phyloP scores from a whole-genome alignment of 2,888 invertebrate genomes.

The Chymomyza amoena region DNA sequence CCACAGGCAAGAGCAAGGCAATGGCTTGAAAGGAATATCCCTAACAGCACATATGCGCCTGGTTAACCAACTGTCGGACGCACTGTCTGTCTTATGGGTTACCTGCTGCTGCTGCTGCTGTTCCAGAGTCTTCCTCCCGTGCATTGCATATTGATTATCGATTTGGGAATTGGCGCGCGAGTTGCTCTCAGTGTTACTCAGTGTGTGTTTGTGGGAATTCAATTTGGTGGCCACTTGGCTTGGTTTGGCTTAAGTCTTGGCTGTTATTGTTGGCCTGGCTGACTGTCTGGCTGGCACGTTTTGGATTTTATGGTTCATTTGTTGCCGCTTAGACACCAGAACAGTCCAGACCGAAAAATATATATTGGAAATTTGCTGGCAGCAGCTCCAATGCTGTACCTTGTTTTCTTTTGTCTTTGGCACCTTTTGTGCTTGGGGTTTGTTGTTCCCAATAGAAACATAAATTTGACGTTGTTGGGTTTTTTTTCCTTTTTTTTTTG shows the following conservation, averaged over 20 bases:
- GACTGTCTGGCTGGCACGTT: constrained; percentile 59
- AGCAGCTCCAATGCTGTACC: not conserved
- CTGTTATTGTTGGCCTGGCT: constrained; percentile 16
- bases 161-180: constrained; percentile 75
- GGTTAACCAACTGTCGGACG: constrained; percentile 20
- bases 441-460: not conserved
- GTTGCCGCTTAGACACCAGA: constrained; percentile 51
- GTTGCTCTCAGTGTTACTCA: constrained; percentile 10
- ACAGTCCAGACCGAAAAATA: not conserved
- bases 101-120: not conserved
- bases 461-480: not conserved
- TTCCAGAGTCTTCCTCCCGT: not conserved
- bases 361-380: constrained; percentile 8
- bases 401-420: constrained; percentile 1
- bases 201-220: constrained; percentile 46
- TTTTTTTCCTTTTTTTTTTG: constrained; percentile 2
- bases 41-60: constrained; percentile 18
- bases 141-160: constrained; percentile 77
- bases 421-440: not conserved
- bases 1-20: constrained; percentile 12
- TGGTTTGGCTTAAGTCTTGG: constrained; percentile 30
- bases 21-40: not conserved
- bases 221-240: constrained; percentile 70
- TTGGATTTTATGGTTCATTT: constrained; percentile 57
- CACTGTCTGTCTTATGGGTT: not conserved